Evolutionary conservation across 92 coral and sea anemone species (phyloP), one percentile per base, ranked within the genome.

Genomic region (Meandrina meandrites): DNA sequence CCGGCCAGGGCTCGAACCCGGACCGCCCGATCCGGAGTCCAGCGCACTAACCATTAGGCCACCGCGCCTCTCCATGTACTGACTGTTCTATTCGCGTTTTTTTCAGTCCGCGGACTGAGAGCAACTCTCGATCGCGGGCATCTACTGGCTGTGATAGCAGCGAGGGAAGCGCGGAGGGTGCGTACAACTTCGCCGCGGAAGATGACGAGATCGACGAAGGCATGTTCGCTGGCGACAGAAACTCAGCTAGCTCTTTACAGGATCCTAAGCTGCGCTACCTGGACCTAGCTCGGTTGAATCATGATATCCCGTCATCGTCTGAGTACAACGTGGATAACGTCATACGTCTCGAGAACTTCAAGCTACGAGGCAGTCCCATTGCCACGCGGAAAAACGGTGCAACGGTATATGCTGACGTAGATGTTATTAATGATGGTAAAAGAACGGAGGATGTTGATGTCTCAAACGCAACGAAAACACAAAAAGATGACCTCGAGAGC

Each of bases 201-300:
- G 93, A 88, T 40, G 94, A 95, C 77, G 94, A 88, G 64, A 92
- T 96, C 57, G 98, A 96, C 76, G 82, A 93, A 79, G 85, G 87
- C 34, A 92, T 96, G 98, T 96, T 96, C 76, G 94, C 83, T 35
- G 87, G 87, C 64, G 91, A 89, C 54, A 80, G 84, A 51, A 90
- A 92, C 72, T 84, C 91, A 0, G 74, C 72, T 42, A 77, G 88
- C 51, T 51, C n/a, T 60, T 75, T 11, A 16, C 76, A 82, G 5
- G 88, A 85, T 34, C 84, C 78, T 5, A 75, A 42, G 7, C 62
- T 86, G 22, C 74, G 75, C 1, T 86, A 86, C 82, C 18, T 92
- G 42, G 82, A 87, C 79, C 84, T 91, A 17, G 36, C 83, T 35
- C 27, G 35, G 58, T 79, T 79, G 13, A 74, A 11, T 45, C 78